phyloP scores from a whole-genome alignment of 2,888 invertebrate genomes.

The Lapara coniferarum region DNA sequence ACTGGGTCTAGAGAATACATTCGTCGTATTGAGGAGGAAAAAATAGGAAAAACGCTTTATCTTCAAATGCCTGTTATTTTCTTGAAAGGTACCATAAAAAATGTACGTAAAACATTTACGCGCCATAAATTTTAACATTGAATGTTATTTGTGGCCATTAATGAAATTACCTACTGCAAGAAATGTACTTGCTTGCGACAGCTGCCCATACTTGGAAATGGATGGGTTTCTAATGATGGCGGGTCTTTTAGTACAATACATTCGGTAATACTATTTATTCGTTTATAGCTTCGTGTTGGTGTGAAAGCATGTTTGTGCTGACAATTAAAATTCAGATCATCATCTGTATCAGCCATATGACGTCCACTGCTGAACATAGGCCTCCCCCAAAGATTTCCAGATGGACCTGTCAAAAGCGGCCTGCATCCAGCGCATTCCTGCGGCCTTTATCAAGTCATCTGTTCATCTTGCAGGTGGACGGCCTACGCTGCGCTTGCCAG shows the following conservation, averaged over 20 bases:
- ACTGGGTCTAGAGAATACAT: constrained; percentile 67
- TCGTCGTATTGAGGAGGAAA: constrained; percentile 61
- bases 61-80: constrained; percentile 74
- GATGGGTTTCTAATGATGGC: constrained; percentile 13
- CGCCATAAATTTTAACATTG: constrained; percentile 72
- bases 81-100: constrained; percentile 76
- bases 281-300: no score
- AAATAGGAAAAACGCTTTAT: constrained; percentile 67
- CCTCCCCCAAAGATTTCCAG: no score
- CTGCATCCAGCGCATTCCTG: no score
- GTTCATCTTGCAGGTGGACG: no score
- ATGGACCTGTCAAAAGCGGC: no score
- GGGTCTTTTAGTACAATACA: neutral
- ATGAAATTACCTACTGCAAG: constrained; percentile 55
- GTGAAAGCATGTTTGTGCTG: no score
- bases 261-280: no score
- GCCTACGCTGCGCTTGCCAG: no score
- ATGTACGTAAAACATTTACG: constrained; percentile 72
- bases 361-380: no score
- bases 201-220: constrained; percentile 19
- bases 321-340: no score
- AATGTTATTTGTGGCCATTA: constrained; percentile 69
- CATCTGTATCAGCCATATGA: no score
- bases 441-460: no score
- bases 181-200: constrained; percentile 34